Percentiles rank a stretch among this genome's conserved stretches.
These are phyloP conservation scores for Cerastoderma edule DNA, from an alignment of 2,888 invertebrate species.

Conservation along the genomic window DNA sequence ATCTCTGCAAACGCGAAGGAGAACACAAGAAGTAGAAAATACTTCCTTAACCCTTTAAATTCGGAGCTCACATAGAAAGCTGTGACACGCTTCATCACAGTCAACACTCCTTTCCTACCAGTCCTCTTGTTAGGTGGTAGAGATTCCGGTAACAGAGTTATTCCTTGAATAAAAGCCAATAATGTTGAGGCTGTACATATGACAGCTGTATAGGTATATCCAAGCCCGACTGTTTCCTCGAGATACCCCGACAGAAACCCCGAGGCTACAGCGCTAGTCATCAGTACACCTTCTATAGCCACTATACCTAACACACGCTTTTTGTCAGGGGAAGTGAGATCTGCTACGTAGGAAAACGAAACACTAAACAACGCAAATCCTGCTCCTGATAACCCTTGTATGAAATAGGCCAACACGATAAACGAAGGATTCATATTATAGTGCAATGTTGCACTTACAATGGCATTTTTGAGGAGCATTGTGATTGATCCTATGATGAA, in stretches of 20 bases:
- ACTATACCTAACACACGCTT: slow-evolving; percentile 43
- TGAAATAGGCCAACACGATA: slow-evolving; percentile 15
- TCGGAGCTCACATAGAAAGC: slow-evolving; percentile 42
- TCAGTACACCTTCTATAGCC: slow-evolving; percentile 26
- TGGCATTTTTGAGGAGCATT: slow-evolving; percentile 10
- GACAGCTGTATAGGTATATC: slow-evolving; percentile 34
- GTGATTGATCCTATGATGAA: slow-evolving; percentile 40
- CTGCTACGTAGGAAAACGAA: slow-evolving; percentile 48
- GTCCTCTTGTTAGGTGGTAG: slow-evolving; percentile 17
- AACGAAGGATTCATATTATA: slow-evolving; percentile 15
- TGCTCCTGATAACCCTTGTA: slow-evolving; percentile 35
- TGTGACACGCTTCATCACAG: slow-evolving; percentile 24
- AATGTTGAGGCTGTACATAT: slow-evolving; percentile 24
- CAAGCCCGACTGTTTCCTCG: slow-evolving; percentile 35
- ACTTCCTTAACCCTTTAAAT: slow-evolving; percentile 42
- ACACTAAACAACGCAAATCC: slow-evolving; percentile 17
- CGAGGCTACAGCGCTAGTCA: slow-evolving; percentile 21
- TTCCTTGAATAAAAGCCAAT: slow-evolving; percentile 23
- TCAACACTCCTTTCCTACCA: slow-evolving; percentile 8
- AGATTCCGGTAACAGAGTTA: slow-evolving; percentile 43
- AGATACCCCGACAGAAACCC: slow-evolving; percentile 41
- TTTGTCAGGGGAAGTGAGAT: slow-evolving; percentile 33
- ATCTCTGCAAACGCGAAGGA: slow-evolving; percentile 41
- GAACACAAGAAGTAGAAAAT: slow-evolving; percentile 38
- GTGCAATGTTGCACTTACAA: slow-evolving; percentile 25